Evolutionary conservation across 2,113 vertebrate genomes (phyloP).

Genomic region (Poeciliopsis turrubarensis): DNA sequence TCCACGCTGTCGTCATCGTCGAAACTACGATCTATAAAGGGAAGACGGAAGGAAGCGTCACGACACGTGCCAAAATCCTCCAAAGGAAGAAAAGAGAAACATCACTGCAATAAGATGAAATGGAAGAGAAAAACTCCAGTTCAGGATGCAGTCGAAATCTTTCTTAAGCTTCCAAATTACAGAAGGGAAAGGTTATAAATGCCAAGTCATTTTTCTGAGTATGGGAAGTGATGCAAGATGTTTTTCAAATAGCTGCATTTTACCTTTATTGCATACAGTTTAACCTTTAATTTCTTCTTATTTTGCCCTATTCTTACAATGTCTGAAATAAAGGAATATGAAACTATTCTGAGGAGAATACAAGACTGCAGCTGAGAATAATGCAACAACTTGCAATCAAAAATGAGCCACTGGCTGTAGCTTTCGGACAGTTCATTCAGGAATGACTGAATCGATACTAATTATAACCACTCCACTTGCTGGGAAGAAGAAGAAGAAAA

Average conservation of each 20-base stretch:
- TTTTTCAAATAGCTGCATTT: no score
- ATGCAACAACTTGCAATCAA: not conserved
- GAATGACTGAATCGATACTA: slow-evolving; percentile 56
- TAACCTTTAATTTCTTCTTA: no score
- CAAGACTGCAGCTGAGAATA: not conserved
- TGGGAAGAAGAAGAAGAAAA: slow-evolving; percentile 20
- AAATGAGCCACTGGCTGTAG: not conserved
- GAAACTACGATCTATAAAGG: slow-evolving; percentile 92
- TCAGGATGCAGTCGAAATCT: not conserved
- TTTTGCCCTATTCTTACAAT: no score
- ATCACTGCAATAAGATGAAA: not conserved
- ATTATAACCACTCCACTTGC: slow-evolving; percentile 38
- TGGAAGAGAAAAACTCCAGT: not conserved
- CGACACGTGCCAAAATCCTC: not conserved
- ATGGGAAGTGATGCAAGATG: no score
- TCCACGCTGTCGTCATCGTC: slow-evolving; percentile 98
- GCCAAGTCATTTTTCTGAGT: no score
- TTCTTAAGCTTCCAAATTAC: not conserved
- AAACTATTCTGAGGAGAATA: not conserved
- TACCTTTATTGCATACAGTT: no score
- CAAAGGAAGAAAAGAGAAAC: not conserved
- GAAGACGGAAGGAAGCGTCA: slow-evolving; percentile 13
- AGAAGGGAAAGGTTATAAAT: not conserved
- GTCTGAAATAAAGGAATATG: no score
- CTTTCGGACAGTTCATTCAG: slow-evolving; percentile 19